Evolutionary conservation across 2,888 invertebrate genomes (phyloP).

Genomic region (Hylaea fasciaria): DNA sequence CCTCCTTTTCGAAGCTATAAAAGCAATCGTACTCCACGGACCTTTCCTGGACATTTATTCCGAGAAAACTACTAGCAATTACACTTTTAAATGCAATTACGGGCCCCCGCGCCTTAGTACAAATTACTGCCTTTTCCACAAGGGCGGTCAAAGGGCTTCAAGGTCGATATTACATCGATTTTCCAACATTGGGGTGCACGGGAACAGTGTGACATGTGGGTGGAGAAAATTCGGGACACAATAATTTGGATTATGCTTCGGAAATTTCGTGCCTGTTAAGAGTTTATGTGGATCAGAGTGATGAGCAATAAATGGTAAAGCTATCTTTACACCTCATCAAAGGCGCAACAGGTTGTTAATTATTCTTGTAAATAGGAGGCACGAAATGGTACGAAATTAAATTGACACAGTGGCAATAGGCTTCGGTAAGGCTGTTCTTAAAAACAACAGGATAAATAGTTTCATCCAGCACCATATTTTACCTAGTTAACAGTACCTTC

Average conservation of each 20-base stretch:
- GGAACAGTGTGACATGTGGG: constrained; percentile 31
- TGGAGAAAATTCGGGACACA: constrained; percentile 18
- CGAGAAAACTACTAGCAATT: constrained; percentile 28
- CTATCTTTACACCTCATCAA: neutral
- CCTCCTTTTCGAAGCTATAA: neutral
- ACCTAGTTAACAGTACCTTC: neutral
- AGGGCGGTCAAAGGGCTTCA: constrained; percentile 56
- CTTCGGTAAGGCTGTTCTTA: too few species aligned
- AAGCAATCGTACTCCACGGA: neutral
- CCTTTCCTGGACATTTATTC: constrained; percentile 6
- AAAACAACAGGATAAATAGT: too few species aligned
- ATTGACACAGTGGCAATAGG: too few species aligned
- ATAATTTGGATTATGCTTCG: constrained; percentile 20
- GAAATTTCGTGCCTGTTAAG: neutral
- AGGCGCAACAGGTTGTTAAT: neutral
- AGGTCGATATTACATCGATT: constrained; percentile 73
- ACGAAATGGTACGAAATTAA: too few species aligned
- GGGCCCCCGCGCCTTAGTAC: constrained; percentile 48
- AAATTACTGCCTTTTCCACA: constrained; percentile 67
- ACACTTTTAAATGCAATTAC: constrained; percentile 28
- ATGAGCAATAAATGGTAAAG: too few species aligned
- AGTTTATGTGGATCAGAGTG: too few species aligned
- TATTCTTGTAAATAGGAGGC: too few species aligned
- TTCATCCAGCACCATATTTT: too few species aligned
- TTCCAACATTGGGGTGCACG: constrained; percentile 53